Conservation (phyloP, 2,888 invertebrate species). For the Pristionchus japonicus region DNA sequence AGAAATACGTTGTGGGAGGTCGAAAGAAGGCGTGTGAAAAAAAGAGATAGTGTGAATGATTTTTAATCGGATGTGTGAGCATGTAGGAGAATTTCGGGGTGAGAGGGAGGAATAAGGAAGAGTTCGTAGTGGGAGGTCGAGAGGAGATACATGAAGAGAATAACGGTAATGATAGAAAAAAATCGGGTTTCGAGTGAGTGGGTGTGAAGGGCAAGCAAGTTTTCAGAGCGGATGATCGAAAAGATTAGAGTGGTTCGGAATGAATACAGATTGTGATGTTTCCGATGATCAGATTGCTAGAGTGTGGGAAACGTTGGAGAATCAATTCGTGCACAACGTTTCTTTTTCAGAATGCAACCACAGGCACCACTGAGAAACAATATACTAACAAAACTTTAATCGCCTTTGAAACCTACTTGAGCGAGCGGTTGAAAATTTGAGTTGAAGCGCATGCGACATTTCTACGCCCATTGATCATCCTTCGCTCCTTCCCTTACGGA, state of each 20-base stretch:
- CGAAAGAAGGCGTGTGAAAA: neutral
- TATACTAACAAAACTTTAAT: neutral
- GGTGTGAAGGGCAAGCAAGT: too few relatives aligned
- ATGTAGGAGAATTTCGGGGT: neutral
- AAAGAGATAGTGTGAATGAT: neutral
- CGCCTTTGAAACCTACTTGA: neutral
- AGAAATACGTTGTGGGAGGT: neutral
- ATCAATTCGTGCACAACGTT: too few relatives aligned
- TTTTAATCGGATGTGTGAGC: neutral
- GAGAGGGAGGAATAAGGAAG: neutral
- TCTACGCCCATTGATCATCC: neutral
- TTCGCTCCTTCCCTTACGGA: neutral
- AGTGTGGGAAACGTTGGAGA: neutral
- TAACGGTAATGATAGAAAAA: too few relatives aligned
- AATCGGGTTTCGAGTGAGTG: too few relatives aligned
- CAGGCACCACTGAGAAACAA: neutral
- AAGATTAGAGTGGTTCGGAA: too few relatives aligned
- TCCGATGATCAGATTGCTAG: neutral
- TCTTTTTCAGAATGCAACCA: too few relatives aligned
- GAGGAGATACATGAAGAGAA: too few relatives aligned
- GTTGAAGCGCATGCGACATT: neutral
- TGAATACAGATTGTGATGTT: too few relatives aligned
- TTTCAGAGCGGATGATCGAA: too few relatives aligned
- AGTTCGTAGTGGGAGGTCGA: neutral
- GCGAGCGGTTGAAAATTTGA: neutral